Percentiles rank a stretch among this genome's conserved stretches.
Evolutionary conservation across 2,113 vertebrate species (phyloP).

Genomic region (Anguilla japonica): DNA sequence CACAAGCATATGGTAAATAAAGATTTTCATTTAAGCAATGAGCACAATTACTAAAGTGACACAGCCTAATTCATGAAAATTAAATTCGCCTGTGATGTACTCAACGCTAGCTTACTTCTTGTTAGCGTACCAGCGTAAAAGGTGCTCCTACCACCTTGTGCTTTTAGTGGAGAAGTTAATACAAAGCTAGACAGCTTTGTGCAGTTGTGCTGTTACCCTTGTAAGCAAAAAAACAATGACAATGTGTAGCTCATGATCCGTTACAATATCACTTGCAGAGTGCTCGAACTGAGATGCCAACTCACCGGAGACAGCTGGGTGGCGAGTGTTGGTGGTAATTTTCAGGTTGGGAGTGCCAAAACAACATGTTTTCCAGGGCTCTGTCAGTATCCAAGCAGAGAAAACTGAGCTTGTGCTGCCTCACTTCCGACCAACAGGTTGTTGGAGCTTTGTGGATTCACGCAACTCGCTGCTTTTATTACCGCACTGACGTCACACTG

Average conservation of each 20-base stretch:
- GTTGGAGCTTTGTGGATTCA: not conserved
- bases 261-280: not conserved
- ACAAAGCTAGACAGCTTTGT: too few relatives aligned
- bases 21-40: too few relatives aligned
- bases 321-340: conserved; percentile 82
- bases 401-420: conserved; percentile 23
- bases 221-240: not conserved
- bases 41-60: too few relatives aligned
- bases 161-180: too few relatives aligned
- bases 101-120: too few relatives aligned
- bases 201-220: not conserved
- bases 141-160: too few relatives aligned
- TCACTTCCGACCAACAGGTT: conserved; percentile 25
- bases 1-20: too few relatives aligned
- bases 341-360: conserved; percentile 89
- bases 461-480: conserved; percentile 55
- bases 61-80: too few relatives aligned
- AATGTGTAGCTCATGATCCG: not conserved
- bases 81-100: too few relatives aligned
- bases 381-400: conserved; percentile 31
- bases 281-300: not conserved
- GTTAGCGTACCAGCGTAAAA: too few relatives aligned
- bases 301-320: conserved; percentile 85
- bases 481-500: conserved; percentile 46
- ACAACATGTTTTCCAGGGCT: conserved; percentile 72